Evolutionary conservation across 2,888 invertebrate species (phyloP), one percentile per base, ranked within the genome.

Genomic region (Marronus borbonicus): DNA sequence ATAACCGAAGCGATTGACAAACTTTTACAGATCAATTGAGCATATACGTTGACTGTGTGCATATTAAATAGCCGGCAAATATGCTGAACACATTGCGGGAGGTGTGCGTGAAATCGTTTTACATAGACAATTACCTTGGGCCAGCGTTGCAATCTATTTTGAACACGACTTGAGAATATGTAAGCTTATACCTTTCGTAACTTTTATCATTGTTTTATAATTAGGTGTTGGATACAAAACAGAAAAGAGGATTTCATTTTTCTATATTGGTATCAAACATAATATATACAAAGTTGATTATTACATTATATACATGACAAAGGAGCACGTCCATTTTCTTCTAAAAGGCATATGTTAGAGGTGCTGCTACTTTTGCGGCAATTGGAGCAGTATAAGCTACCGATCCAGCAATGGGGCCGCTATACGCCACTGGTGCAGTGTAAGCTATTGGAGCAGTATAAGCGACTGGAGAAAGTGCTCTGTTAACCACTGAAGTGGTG

Each of bases 401-500:
- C 50, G 79, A 70, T 36, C 80, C 74, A 28, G 80, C 81, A 52
- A 79, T 65, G 28, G 87, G 87, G 86, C 79, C 79, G 14, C 79
- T 78, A 7, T 74, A 52, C 0, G 79, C 78, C 44, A 60, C 17
- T 80, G 81, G 80, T 0, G 80, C 80, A 20, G 79, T 79, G 24
- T 70, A 70, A 72, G 76, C 78, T 14, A 77, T 50, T 44, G 82
- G 81, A 36, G 80, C 80, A 36, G 81, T 79, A 14, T 64, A 64
- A 14, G 75, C 77, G 76, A 79, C 65, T 78, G 79, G 81, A 66
- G 83, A 80, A 86, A 70, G 76, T 1, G 64, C 52, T 31, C 31
- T 44, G 10, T 62, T 65, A 85, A 69, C 86, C n/a, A 80, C 82
- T 28, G 81, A 81, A 1, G 83, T 81, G n/a, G 83, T 78, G 36